Percentiles rank a stretch among this genome's conserved stretches.
phyloP scores from a whole-genome alignment of 2,113 vertebrate species.

The Atlantisia rogersi region DNA sequence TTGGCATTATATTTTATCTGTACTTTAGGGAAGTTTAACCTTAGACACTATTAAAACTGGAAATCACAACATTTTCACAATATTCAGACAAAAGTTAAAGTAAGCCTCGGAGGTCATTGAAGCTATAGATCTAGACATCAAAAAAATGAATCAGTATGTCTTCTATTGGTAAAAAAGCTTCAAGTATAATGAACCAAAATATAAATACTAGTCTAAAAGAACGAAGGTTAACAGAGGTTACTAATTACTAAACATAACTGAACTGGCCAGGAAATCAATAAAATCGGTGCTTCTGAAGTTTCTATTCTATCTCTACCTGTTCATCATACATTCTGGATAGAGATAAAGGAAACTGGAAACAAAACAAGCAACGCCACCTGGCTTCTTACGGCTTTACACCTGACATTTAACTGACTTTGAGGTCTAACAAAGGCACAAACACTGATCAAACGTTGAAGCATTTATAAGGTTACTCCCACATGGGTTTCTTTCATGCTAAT shows the following conservation, averaged over 20 bases:
- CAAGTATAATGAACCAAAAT: neutral
- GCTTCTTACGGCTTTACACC: neutral
- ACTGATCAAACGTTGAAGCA: slow-evolving; percentile 18
- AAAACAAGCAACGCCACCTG: neutral
- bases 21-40: slow-evolving; percentile 19
- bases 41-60: neutral
- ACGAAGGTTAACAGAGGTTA: neutral
- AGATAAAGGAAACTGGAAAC: neutral
- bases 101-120: neutral
- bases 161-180: neutral
- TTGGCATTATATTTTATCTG: slow-evolving; percentile 10
- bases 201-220: neutral
- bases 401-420: slow-evolving; percentile 40
- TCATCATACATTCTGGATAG: neutral
- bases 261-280: neutral
- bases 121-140: neutral
- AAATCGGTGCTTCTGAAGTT: neutral
- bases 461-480: slow-evolving; percentile 23
- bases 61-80: slow-evolving; percentile 26
- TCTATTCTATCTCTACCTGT: neutral
- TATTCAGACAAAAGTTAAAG: neutral
- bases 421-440: slow-evolving; percentile 11
- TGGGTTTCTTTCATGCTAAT: neutral
- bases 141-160: neutral
- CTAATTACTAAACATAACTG: neutral